Evolutionary conservation across 2,113 vertebrate genomes (phyloP), one percentile per base, ranked within the genome.

Genomic region (Myrmecobius fasciatus): DNA sequence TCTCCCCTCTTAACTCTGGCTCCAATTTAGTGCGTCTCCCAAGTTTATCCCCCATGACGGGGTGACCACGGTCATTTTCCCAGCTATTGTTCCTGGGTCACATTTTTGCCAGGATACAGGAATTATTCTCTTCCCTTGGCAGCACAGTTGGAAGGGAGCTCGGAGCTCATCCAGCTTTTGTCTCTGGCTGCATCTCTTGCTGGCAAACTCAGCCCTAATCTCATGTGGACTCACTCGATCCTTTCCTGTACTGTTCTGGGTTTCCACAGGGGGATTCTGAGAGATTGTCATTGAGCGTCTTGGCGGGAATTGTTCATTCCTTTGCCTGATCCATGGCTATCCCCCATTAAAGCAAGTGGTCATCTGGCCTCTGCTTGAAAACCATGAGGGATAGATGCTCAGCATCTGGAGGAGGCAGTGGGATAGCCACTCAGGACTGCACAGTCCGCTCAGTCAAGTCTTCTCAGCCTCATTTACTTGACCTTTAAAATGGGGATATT

Each of bases 1-100:
- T 22, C 54, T 93, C 95, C 67, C 89, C 49, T 93, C n/a, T 90
- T 91, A 91, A 52, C 10, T 88, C 91, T 96, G 47, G 91, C 75
- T 92, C 56, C 43, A 25, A 91, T 83, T 43, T 24, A 43, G n/a
- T 6, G 20, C 43, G 7, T 83, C 43, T 83, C n/a, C 67, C 17
- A n/a, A 83, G 67, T 22, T 43, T n/a, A 24, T 8, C 6, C 67
- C 67, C 43, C 17, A 43, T 83, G 67, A 83, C 36, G 22, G 43
- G 67, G 14, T 24, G 67, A 43, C 20, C n/a, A 0, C 43, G 67
- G 67, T 83, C n/a, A 43, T 83, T 43, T 83, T 24, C n/a, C n/a
- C 36, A n/a, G 24, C 67, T 7, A 8, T 24, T 22, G n/a, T 83
- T 83, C 43, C 67, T 83, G 67, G 67, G 67, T 83, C 67, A 83